Conservation (phyloP, 2,888 invertebrate species). For the Coleophora deauratella region DNA sequence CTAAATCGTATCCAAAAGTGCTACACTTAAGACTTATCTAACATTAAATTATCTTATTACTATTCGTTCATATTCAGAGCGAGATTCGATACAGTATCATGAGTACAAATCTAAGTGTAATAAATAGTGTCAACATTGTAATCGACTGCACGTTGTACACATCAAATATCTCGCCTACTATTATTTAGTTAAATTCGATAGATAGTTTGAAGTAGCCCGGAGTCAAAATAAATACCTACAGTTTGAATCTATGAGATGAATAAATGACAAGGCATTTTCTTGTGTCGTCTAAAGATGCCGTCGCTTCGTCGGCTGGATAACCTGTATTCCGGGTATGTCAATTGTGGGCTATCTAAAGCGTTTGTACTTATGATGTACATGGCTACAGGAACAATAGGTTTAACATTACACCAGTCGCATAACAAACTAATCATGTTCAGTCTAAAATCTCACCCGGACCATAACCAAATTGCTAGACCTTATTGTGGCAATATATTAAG, state of each 20-base stretch:
- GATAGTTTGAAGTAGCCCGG: constrained; percentile 17
- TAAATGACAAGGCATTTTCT: constrained; percentile 5
- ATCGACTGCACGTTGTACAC: constrained; percentile 8
- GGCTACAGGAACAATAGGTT: constrained; percentile 18
- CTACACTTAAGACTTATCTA: too few species aligned
- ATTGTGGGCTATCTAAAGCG: too few species aligned
- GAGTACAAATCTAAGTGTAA: too few species aligned
- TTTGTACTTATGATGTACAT: constrained; percentile 22
- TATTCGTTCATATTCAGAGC: constrained; percentile 30
- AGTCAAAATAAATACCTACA: constrained; percentile 30
- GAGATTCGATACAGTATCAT: constrained; percentile 32
- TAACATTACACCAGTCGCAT: constrained; percentile 27
- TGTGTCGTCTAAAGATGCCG: too few species aligned
- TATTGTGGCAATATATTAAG: too few species aligned
- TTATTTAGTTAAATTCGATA: constrained; percentile 7
- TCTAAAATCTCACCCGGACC: constrained; percentile 41
- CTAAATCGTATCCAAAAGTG: too few species aligned
- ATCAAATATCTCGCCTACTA: constrained; percentile 11
- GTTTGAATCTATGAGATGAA: constrained; percentile 21
- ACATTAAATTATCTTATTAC: constrained; percentile 51
- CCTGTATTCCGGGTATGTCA: too few species aligned
- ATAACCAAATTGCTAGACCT: too few species aligned
- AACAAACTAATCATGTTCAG: constrained; percentile 35
- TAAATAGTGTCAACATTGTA: too few species aligned
- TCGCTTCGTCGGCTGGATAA: too few species aligned